Base-by-base conservation (phyloP, 2,888 invertebrate species). In the Melanargia galathea region DNA sequence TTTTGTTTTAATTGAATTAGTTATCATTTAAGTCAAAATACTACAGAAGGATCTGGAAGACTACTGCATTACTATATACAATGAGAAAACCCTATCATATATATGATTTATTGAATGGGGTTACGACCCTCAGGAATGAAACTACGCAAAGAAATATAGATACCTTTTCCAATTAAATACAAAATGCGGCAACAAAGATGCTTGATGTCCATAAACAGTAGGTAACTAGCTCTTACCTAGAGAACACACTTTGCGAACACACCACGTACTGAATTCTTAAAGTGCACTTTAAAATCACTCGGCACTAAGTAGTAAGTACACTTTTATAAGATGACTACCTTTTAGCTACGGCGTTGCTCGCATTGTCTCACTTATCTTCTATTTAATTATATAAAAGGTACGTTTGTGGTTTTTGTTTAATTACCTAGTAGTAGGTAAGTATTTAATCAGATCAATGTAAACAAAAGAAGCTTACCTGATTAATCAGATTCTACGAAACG, bases 211-310 rank as follows among this genome's bases (percentile, higher is more conserved):
- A 26, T 26, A 30, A 49, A 49, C 16, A 16, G 30, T 16, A n/a
- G 11, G 40, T 20, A 33, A 30, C 30, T 10, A 56, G 40, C 43
- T 46, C 22, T 46, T 33, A 57, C 26, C 45, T 3, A 30, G 45
- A 33, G 45, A 45, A 30, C 11, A 30, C 45, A 57, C 26, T 56
- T 46, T 33, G 57, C 43, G 56, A 16, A 43, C 20, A 30, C 45
- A 57, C 57, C 57, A 46, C 57, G 57, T 57, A 30, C 45, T 45
- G 30, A 57, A 43, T 57, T 57, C 57, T 57, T 57, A 33, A 57
- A 57, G 46, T 46, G 57, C 57, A 45, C 57, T 57, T 57, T 33
- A 57, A 57, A 57, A 57, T 57, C 57, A 57, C 57, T 57, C 46
- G 30, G 57, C 11, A 30, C 57, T 57, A 33, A 46, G 57, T 57